Conservation (phyloP, 2,797 vertebrate genomes). For the Crocidura indochinensis region DNA sequence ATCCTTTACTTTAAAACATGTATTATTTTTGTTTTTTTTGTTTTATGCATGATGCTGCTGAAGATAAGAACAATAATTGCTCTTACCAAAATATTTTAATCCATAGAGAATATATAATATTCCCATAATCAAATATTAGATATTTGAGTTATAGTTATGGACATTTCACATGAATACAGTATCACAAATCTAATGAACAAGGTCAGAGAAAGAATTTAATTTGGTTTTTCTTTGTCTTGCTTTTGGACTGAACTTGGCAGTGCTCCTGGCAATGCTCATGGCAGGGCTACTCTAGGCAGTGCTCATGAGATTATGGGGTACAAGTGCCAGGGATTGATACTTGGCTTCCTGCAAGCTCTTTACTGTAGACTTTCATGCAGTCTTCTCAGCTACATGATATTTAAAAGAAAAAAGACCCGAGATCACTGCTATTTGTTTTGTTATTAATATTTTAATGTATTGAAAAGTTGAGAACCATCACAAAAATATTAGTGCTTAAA, state of each 20-base stretch:
- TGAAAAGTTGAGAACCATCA: no score
- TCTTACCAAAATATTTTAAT: not conserved
- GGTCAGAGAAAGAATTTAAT: slow-evolving; percentile 2
- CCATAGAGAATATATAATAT: not conserved
- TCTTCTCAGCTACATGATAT: not conserved
- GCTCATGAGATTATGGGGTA: no score
- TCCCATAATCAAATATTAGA: slow-evolving; percentile 6
- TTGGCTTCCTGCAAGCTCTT: no score
- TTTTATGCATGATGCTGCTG: accelerated
- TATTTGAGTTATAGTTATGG: not conserved
- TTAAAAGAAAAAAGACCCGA: not conserved
- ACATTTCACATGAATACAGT: not conserved
- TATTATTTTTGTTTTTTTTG: slow-evolving; percentile 39
- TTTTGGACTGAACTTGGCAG: no score
- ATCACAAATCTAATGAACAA: not conserved
- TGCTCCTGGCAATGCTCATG: no score
- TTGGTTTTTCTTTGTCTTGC: not conserved
- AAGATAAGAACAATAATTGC: not conserved
- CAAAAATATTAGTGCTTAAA: not conserved
- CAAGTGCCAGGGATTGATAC: no score
- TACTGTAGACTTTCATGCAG: no score
- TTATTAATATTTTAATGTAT: no score
- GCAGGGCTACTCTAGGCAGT: no score
- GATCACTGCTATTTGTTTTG: no score
- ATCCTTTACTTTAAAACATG: not conserved